Evolutionary conservation across 2,113 vertebrate species (phyloP).

Genomic region (Pipa parva): DNA sequence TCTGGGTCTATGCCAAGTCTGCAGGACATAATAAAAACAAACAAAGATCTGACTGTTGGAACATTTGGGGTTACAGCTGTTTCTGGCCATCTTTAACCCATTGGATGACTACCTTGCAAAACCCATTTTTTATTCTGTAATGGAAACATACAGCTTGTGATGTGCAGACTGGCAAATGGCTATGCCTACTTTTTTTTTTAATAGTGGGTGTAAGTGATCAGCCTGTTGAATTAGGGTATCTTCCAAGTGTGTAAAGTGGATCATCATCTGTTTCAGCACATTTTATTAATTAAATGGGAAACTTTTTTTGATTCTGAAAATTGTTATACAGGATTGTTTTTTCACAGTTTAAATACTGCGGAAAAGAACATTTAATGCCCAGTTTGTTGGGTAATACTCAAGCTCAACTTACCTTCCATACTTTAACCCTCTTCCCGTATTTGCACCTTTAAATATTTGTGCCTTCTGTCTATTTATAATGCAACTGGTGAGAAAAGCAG

Average conservation of each 20-base stretch:
- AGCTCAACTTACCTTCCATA: conserved; percentile 66
- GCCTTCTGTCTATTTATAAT: conserved; percentile 92
- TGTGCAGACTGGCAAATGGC: conserved; percentile 51
- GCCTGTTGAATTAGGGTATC: conserved; percentile 56
- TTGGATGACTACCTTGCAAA: conserved; percentile 54
- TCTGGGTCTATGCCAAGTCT: conserved; percentile 78
- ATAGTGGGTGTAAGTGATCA: too few relatives aligned
- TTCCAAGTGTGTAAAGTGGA: conserved; percentile 56
- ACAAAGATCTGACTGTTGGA: conserved; percentile 84
- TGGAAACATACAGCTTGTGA: conserved; percentile 40
- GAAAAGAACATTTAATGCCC: conserved; percentile 60
- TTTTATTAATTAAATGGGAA: not conserved
- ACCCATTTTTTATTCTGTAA: conserved; percentile 60
- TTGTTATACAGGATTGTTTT: conserved; percentile 60
- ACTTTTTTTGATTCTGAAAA: not conserved
- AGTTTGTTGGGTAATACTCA: conserved; percentile 65
- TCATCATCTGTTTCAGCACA: conserved; percentile 50
- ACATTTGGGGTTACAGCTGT: conserved; percentile 82
- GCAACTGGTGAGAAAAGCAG: conserved; percentile 69
- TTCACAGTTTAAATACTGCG: conserved; percentile 61
- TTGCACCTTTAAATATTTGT: conserved; percentile 91
- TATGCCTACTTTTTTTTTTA: conserved; percentile 53
- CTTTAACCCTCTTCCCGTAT: conserved; percentile 71
- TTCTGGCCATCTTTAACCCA: conserved; percentile 79
- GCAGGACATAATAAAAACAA: conserved; percentile 90